Evolutionary conservation across 2,797 vertebrate species (phyloP).

Genomic region (Dendrocincla fuliginosa): DNA sequence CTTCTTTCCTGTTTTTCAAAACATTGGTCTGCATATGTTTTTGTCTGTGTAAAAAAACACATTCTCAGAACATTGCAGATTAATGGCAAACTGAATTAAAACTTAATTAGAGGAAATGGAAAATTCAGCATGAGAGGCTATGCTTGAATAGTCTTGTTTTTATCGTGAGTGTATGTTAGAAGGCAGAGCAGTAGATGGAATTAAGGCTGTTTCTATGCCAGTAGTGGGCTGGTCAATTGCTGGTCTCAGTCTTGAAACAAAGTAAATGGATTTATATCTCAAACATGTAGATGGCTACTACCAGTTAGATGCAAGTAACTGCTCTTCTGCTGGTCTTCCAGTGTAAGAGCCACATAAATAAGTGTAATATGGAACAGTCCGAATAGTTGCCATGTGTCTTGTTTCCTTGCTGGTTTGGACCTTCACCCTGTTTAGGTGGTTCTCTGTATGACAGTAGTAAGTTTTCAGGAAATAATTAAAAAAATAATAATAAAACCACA

Average conservation of each 20-base stretch:
- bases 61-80: neutral
- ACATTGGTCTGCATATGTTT: neutral
- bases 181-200: neutral
- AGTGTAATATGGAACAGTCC: neutral
- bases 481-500: neutral
- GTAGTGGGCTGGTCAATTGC: accelerated
- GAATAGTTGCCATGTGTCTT: neutral
- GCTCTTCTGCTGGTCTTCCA: neutral
- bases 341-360: neutral
- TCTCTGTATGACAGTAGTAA: neutral
- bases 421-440: neutral
- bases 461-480: neutral
- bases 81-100: neutral
- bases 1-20: neutral
- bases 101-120: neutral
- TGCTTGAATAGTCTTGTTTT: neutral
- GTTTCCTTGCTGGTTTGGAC: neutral
- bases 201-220: neutral
- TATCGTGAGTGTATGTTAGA: neutral
- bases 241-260: neutral
- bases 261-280: neutral
- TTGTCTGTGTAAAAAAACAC: neutral
- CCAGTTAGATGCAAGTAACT: neutral
- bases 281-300: neutral
- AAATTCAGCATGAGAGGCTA: accelerated